Base-by-base conservation (phyloP, 2,797 vertebrate genomes). In the Enteromius anoplus region DNA sequence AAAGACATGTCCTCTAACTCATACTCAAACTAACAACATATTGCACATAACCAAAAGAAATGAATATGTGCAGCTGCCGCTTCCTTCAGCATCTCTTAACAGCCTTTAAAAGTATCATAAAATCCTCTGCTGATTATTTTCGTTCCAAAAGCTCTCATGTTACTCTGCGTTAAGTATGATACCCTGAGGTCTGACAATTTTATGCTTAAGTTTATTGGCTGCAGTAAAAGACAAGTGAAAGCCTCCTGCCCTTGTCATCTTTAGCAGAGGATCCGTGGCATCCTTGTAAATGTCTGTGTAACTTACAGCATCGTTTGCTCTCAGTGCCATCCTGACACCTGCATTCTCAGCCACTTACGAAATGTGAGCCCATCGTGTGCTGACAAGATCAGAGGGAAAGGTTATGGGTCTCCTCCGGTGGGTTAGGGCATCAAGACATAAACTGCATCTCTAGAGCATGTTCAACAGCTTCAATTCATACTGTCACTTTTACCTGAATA, bases 191-290 rank as follows among this genome's bases (percentile, higher is more conserved):
- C 81, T 37, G 82, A 84, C 85, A 81, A 81, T 75, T 86, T 81
- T 65, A 81, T 66, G 78, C 34, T 84, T 45, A 76, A 80, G 78
- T 86, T 84, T 81, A 86, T 77, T 69, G 75, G 72, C 34, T 64
- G 82, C 78, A 65, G 81, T 86, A 83, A 86, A 86, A 86, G 65
- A 76, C 73, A 75, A 80, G 81, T 64, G 72, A 86, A 85, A 80
- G 72, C 82, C 71, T 86, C 71, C 29, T 83, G 81, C 78, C 78
- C 71, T 84, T 86, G 81, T 86, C 81, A 86, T 83, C 53, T 76
- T 75, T 53, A 83, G 80, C 34, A 8, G 55, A 26, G 29, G 42
- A n/a, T 45, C 69, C 21, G 21, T 65, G 32, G n/a, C 12, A 0
- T 80, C 51, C 49, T 45, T 45, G 72, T 77, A 84, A 84, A 86